Evolutionary conservation across 2,797 vertebrate species (phyloP).

Genomic region (Psittacula echo): DNA sequence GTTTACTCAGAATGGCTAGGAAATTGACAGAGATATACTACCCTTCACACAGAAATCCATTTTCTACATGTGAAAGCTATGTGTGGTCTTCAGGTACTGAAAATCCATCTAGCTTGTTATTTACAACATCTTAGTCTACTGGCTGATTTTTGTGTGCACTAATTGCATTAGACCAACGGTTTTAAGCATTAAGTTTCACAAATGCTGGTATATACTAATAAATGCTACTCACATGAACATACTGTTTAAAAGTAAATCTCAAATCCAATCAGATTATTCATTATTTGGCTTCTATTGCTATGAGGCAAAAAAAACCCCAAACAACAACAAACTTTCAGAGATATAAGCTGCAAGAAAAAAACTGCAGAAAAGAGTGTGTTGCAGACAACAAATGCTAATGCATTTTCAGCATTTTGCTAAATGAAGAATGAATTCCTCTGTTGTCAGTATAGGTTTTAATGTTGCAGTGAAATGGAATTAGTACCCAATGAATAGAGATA

Average conservation of each 20-base stretch:
- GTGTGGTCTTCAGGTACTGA: background rate
- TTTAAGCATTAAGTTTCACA: background rate
- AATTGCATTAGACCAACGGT: background rate
- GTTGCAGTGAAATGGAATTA: constrained; percentile 20
- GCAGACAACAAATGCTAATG: background rate
- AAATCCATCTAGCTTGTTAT: background rate
- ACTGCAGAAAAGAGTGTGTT: background rate
- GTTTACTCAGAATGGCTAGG: background rate
- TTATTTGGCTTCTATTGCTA: background rate
- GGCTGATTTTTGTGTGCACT: background rate
- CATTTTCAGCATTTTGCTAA: constrained; percentile 1
- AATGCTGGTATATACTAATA: background rate
- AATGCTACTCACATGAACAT: background rate
- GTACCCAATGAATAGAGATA: background rate
- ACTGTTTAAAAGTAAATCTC: background rate
- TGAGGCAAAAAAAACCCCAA: background rate
- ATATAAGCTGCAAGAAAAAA: background rate
- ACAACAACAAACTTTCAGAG: background rate
- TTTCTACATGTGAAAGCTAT: background rate
- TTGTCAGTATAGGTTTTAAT: background rate
- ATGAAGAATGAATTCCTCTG: constrained; percentile 1
- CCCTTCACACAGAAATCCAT: background rate
- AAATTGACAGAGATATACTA: background rate
- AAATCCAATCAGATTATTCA: background rate
- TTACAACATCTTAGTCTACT: background rate